Conservation (phyloP, 2,113 vertebrate genomes). For the Delphinus delphis region DNA sequence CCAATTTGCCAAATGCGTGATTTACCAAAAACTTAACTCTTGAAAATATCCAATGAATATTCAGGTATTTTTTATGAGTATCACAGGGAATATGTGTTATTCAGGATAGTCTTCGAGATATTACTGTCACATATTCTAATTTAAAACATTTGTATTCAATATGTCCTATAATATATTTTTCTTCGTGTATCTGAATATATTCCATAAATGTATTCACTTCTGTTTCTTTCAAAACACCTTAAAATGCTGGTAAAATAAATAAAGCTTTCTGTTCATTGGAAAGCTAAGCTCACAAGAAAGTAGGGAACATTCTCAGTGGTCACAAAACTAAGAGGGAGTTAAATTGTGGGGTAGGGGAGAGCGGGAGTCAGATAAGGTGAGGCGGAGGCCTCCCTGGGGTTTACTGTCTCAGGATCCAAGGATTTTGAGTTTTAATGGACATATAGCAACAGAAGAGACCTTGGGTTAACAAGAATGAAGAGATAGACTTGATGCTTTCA, state of each 20-base stretch:
- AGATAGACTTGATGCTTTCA: not conserved
- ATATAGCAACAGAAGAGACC: not conserved
- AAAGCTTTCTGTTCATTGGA: not conserved
- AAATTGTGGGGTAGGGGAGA: not conserved
- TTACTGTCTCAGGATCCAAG: not conserved
- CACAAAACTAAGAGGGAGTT: not conserved
- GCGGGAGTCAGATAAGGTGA: not conserved
- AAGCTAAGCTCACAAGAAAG: not conserved
- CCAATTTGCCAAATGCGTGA: not conserved
- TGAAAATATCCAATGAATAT: not conserved
- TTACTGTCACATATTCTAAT: not conserved
- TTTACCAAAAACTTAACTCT: not conserved
- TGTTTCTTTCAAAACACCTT: conserved; percentile 1
- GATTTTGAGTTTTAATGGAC: not conserved
- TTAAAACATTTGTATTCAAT: not conserved
- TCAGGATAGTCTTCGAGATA: not conserved
- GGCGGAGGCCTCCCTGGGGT: not conserved
- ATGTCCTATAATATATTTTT: not conserved
- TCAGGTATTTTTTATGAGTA: not conserved
- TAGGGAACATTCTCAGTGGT: not conserved
- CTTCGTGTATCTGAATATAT: not conserved
- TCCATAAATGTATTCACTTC: not conserved
- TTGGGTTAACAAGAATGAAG: not conserved
- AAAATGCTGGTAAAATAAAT: not conserved
- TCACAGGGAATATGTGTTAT: not conserved